Evolutionary conservation across 2,113 vertebrate species (phyloP), one percentile per base, ranked within the genome.

Genomic region (Spea multiplicata): DNA sequence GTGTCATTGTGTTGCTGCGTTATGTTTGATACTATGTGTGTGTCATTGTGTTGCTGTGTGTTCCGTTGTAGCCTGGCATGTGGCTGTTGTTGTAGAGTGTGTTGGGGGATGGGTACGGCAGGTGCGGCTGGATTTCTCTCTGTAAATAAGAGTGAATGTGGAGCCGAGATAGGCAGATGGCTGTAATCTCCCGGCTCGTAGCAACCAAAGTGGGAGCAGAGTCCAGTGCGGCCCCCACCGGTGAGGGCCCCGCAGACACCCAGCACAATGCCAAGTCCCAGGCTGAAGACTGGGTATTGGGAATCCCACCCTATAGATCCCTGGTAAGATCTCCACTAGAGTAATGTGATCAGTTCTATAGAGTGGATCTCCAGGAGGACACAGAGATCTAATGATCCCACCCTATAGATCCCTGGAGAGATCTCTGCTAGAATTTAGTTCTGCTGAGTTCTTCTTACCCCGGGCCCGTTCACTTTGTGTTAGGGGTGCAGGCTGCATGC

Each of bases 81-180:
- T 45, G 30, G 6, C 6, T 44, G 10, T 57, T 4, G 16, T 50
- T n/a, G 12, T 68, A n/a, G 67, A 7, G 3, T 8, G 0, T 0
- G 45, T 5, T 3, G 65, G 74, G 65, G 65, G 74, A 47, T 17
- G 65, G 65, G 64, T 8, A 4, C 0, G 49, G 74, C 74, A 76
- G 74, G 74, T 76, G 74, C 59, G 44, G 10, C 10, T 8, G n/a
- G 66, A 59, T 64, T 44, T 66, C 47, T 8, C 44, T 57, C 44
- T 59, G 73, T 47, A 76, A 68, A 76, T 59, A 69, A 17, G 49
- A 16, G 53, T 61, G 57, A 44, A 45, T 61, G 66, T 50, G 66
- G 75, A 55, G 55, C 30, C 62, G 74, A 52, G 55, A 5, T n/a
- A 17, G 53, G 66, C 75, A 77, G 75, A 77, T 77, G 75, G 75